phyloP scores from a whole-genome alignment of 2,113 vertebrate species.

The Leptosomus discolor region DNA sequence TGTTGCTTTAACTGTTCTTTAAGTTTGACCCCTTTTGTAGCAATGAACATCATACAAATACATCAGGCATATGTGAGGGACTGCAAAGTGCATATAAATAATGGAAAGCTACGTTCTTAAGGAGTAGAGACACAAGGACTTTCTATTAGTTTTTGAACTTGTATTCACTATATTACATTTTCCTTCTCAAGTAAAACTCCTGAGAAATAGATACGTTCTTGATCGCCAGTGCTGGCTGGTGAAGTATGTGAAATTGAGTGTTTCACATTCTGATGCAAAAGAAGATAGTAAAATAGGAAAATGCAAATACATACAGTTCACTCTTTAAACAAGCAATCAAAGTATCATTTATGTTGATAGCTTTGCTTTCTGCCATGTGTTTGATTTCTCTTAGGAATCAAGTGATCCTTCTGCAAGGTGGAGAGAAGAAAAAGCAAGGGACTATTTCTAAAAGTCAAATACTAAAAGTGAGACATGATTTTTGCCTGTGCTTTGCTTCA shows the following conservation, averaged over 20 bases:
- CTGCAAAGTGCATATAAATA: not conserved
- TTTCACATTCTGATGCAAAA: not conserved
- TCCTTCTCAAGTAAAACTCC: not conserved
- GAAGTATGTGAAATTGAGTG: not conserved
- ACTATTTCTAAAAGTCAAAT: slow-evolving; percentile 70
- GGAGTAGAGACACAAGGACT: not conserved
- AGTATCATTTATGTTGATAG: not conserved
- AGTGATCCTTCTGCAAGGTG: not conserved
- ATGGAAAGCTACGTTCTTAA: not conserved
- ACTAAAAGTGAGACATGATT: slow-evolving; percentile 69
- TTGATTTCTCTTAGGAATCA: slow-evolving; percentile 5
- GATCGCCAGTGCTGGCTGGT: not conserved
- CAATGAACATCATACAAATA: not conserved
- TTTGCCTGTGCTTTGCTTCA: not conserved
- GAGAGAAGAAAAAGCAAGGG: slow-evolving; percentile 26
- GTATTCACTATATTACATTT: not conserved
- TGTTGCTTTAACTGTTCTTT: not conserved
- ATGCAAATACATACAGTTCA: not conserved
- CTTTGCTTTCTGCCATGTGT: not conserved
- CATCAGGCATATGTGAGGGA: not conserved
- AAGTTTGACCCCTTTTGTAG: not conserved
- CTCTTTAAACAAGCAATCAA: not conserved
- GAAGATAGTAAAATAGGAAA: not conserved
- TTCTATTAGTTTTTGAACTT: not conserved
- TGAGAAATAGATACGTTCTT: not conserved